phyloP scores from a whole-genome alignment of 2,113 vertebrate species.

The Nothocercus nigrocapillus region DNA sequence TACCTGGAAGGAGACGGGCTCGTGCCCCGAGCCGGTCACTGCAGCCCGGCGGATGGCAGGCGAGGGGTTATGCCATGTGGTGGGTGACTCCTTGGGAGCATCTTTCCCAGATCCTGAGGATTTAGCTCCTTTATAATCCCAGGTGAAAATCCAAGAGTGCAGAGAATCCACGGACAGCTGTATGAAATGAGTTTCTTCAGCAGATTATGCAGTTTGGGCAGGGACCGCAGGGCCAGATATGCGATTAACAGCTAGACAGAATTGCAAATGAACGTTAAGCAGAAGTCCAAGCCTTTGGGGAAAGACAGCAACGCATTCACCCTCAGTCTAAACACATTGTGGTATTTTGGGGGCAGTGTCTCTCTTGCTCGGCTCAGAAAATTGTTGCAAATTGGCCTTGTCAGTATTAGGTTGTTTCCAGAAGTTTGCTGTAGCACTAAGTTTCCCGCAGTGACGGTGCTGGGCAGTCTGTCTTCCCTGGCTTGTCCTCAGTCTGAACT shows the following conservation, averaged over 20 bases:
- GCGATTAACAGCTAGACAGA: neutral
- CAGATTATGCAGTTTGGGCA: neutral
- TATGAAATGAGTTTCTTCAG: rapidly evolving
- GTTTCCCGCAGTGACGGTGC: neutral
- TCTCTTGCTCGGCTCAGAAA: neutral
- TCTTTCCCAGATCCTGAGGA: neutral
- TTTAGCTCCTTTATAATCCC: neutral
- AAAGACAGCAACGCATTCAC: neutral
- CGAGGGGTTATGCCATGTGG: neutral
- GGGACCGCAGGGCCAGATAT: neutral
- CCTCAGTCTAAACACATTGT: neutral
- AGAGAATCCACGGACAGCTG: neutral
- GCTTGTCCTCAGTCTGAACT: neutral
- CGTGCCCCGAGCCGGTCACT: rapidly evolving
- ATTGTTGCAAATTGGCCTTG: neutral
- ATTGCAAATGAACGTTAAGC: neutral
- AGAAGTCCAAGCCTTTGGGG: constrained; percentile 4
- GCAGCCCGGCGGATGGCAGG: neutral
- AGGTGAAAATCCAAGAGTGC: neutral
- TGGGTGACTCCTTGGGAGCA: neutral
- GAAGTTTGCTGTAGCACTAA: neutral
- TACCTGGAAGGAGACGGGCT: neutral
- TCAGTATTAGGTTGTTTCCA: neutral
- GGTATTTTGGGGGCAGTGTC: neutral
- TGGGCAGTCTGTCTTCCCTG: rapidly evolving